Base-by-base conservation (phyloP, 2,888 invertebrate species). In the Nomada ferruginata region DNA sequence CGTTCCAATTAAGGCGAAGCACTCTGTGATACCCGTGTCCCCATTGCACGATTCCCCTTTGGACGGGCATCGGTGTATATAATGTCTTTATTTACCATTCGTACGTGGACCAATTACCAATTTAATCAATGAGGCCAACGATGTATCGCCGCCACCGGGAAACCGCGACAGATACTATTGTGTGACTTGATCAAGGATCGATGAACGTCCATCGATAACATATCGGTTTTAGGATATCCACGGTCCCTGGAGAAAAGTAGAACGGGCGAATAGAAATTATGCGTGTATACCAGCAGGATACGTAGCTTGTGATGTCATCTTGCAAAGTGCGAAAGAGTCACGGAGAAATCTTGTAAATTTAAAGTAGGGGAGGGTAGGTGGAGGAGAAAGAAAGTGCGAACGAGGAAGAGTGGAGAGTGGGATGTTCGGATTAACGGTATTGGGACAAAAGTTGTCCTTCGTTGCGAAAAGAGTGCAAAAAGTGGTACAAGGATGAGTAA, bases 1-100 rank as follows among this genome's bases (percentile, higher is more conserved):
- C 76, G 55, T 42, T 11, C 84, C 80, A 84, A 81, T 84, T 85
- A 81, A 75, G 84, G 78, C 77, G 70, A 77, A 61, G 53, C 71
- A 50, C 44, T 26, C 50, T 42, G 55, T 74, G 66, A 26, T 55
- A 75, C 71, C 70, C 63, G 61, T 75, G 84, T 75, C 77, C 84
- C 61, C 84, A 72, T 81, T 85, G 66, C 70, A 20, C 20, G 72
- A 61, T 77, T 65, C 83, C 78, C 76, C 63, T 76, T 36, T 70
- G 65, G 15, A 64, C 53, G 29, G 47, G 26, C 23, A 63, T 44
- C 60, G 18, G 23, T 50, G 44, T 36, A 36, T 36, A 36, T 78
- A 72, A 76, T 79, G 52, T 66, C 57, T 79, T 83, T 76, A 79
- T 79, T 73, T 73, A 79, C 68, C 52, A 69, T 75, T 29, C 47